A percentile compares a stretch with the other conserved stretches of the same genome.
Conservation (phyloP, 1,140 invertebrate genomes). For the Trichonephila inaurata region DNA sequence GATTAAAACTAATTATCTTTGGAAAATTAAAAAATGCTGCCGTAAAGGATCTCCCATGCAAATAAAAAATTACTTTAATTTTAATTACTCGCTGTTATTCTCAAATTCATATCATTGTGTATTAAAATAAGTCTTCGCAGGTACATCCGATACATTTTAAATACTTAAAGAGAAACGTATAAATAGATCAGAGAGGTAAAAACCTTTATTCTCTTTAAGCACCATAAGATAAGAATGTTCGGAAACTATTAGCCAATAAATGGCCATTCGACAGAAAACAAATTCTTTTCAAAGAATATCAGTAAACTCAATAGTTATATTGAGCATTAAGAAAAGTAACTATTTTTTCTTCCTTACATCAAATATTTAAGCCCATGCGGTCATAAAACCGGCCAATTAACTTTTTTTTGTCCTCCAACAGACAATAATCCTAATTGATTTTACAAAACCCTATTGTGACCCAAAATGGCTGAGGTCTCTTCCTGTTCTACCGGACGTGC, state of each 20-base stretch:
- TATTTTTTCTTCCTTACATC: not conserved
- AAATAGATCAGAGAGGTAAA: not conserved
- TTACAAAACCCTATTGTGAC: not conserved
- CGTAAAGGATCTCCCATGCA: too few relatives aligned
- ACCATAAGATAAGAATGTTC: too few relatives aligned
- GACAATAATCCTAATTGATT: constrained; percentile 28
- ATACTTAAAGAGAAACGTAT: not conserved
- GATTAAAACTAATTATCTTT: too few relatives aligned
- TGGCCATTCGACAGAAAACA: not conserved
- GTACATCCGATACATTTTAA: not conserved
- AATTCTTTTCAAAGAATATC: not conserved
- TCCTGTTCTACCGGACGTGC: constrained; percentile 14
- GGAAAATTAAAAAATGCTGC: too few relatives aligned
- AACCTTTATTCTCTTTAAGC: not conserved
- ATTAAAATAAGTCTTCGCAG: too few relatives aligned
- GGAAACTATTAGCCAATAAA: not conserved
- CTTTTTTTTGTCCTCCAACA: not conserved
- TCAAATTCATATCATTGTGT: too few relatives aligned
- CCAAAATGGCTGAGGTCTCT: not conserved
- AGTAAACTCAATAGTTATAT: not conserved
- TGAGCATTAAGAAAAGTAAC: not conserved
- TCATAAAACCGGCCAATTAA: not conserved
- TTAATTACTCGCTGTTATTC: too few relatives aligned
- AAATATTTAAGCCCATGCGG: not conserved
- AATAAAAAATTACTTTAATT: too few relatives aligned